These are phyloP conservation scores for Troides helena DNA, from an alignment of 2,888 invertebrate species.

Conservation along the genomic window DNA sequence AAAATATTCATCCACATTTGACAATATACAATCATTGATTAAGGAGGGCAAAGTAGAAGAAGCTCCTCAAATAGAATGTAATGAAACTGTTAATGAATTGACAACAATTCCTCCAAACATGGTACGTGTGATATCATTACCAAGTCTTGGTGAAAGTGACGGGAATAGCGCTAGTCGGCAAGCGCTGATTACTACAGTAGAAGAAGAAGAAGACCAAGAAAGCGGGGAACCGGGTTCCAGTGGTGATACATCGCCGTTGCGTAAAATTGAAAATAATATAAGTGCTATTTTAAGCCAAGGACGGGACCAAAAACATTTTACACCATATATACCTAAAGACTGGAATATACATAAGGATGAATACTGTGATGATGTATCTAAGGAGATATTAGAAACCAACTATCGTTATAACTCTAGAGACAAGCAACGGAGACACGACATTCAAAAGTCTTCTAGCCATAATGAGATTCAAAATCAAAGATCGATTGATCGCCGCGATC, in stretches of 20 bases:
- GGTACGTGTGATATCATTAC: conserved; percentile 85
- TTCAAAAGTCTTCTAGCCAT: conserved; percentile 82
- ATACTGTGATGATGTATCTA: conserved; percentile 78
- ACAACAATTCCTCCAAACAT: conserved; percentile 82
- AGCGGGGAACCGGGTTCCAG: conserved; percentile 81
- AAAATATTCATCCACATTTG: conserved; percentile 87
- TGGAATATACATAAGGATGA: conserved; percentile 81
- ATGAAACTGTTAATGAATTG: conserved; percentile 82
- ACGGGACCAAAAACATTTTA: conserved; percentile 78
- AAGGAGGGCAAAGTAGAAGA: conserved; percentile 85
- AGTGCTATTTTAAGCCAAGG: conserved; percentile 83
- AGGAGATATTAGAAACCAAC: conserved; percentile 75
- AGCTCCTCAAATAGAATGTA: conserved; percentile 71
- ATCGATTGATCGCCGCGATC: conserved; percentile 73
- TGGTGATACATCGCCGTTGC: conserved; percentile 83
- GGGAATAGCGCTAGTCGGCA: conserved; percentile 76
- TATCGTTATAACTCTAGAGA: conserved; percentile 78
- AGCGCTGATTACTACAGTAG: conserved; percentile 85
- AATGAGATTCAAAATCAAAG: conserved; percentile 81
- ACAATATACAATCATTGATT: conserved; percentile 87
- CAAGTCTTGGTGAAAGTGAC: conserved; percentile 81
- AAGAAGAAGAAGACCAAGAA: conserved; percentile 85
- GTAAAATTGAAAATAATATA: conserved; percentile 87
- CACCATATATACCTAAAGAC: conserved; percentile 78
- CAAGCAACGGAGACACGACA: conserved; percentile 77